Percentiles rank a stretch among this genome's conserved stretches.
phyloP scores from a whole-genome alignment of 1,140 invertebrate species.

The Diprion similis region DNA sequence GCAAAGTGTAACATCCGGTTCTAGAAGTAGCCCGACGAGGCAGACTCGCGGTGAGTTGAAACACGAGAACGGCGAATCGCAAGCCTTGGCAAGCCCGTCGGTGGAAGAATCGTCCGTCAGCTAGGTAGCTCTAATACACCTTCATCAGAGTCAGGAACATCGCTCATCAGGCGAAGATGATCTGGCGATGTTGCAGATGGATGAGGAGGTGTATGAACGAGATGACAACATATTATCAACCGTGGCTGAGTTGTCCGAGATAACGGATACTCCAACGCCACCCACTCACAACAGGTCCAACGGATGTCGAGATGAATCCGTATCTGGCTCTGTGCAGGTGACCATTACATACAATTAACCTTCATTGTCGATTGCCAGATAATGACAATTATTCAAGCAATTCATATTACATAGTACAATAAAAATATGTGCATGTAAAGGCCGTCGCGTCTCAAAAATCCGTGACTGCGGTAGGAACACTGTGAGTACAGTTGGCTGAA shows the following conservation, averaged over 20 bases:
- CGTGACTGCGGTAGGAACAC: not conserved
- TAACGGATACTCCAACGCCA: slow-evolving; percentile 27
- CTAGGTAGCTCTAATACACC: slow-evolving; percentile 50
- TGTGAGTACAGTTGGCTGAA: not conserved
- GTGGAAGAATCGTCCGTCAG: slow-evolving; percentile 59
- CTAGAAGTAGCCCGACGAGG: slow-evolving; percentile 55
- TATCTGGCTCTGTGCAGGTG: slow-evolving; percentile 20
- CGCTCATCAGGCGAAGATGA: not conserved
- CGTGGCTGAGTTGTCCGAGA: slow-evolving; percentile 37
- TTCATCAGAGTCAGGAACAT: slow-evolving; percentile 38
- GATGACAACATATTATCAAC: slow-evolving; percentile 35
- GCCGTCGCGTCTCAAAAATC: not conserved
- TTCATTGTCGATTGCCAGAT: too few species aligned
- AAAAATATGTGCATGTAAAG: not conserved
- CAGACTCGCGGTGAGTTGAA: slow-evolving; percentile 40
- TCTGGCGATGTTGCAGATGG: slow-evolving; percentile 29
- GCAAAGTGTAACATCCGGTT: slow-evolving; percentile 61
- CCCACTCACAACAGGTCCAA: slow-evolving; percentile 16
- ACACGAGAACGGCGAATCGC: slow-evolving; percentile 55
- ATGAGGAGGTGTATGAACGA: slow-evolving; percentile 39
- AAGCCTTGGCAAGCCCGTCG: slow-evolving; percentile 52
- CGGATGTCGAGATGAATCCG: not conserved
- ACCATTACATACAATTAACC: slow-evolving; percentile 12
- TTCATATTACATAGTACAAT: too few species aligned
- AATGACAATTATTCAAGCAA: too few species aligned